Percentiles rank a stretch among this genome's conserved stretches.
phyloP scores from a whole-genome alignment of 2,113 vertebrate species.

The Sapajus apella region DNA sequence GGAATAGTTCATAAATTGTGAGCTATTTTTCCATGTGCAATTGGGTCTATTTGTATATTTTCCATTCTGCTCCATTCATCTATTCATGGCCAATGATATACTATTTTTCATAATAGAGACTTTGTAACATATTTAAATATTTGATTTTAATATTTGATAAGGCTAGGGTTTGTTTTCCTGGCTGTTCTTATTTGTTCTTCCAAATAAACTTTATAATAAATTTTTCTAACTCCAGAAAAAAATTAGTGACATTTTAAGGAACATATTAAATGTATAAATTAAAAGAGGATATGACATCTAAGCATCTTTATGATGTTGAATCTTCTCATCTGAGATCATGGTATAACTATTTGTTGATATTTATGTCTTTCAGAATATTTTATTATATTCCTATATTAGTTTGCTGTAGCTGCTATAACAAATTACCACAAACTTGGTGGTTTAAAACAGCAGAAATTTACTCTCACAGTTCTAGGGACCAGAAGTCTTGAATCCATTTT shows the following conservation, averaged over 20 bases:
- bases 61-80: neutral
- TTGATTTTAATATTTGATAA: neutral
- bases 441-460: neutral
- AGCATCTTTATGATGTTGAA: neutral
- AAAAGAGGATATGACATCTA: neutral
- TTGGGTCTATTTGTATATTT: slow-evolving; percentile 12
- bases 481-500: neutral
- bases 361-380: neutral
- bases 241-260: neutral
- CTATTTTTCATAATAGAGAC: neutral
- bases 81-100: neutral
- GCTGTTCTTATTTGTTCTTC: slow-evolving; percentile 35
- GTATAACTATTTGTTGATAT: neutral
- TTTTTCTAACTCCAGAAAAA: slow-evolving; percentile 6
- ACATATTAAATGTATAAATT: slow-evolving; percentile 11
- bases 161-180: neutral
- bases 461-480: neutral
- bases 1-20: slow-evolving; percentile 2
- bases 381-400: neutral
- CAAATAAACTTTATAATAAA: neutral
- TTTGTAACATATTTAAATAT: neutral
- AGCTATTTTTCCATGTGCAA: neutral
- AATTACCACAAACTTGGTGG: neutral
- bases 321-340: neutral
- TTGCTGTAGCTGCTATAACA: neutral